Conservation (phyloP, 2,888 invertebrate species). For the Octonoba sinensis region DNA sequence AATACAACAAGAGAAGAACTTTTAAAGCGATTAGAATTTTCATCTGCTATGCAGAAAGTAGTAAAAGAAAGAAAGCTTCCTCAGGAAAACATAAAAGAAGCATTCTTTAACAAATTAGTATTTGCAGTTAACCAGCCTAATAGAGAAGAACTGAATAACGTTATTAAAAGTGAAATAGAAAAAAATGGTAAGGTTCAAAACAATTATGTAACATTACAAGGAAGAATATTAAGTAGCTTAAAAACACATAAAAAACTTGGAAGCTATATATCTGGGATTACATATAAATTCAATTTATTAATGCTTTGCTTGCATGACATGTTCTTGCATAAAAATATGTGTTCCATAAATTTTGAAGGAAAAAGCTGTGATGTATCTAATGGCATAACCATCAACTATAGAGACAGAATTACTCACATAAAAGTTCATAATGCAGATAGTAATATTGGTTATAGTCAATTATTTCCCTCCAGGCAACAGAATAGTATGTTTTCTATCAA, state of each 20-base stretch:
- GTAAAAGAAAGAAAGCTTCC: conserved; percentile 14
- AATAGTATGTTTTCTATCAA: conserved; percentile 31
- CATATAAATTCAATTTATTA: conserved; percentile 45
- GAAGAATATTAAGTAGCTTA: conserved; percentile 22
- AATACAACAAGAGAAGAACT: conserved; percentile 30
- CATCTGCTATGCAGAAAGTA: conserved; percentile 28
- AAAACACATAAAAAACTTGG: no score
- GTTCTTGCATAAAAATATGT: conserved; percentile 36
- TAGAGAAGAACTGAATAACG: conserved; percentile 10
- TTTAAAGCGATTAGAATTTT: conserved; percentile 29
- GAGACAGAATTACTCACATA: conserved; percentile 30
- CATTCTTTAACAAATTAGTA: conserved; percentile 10
- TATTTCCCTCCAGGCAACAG: conserved; percentile 29
- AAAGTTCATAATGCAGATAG: conserved; percentile 34
- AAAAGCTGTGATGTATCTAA: conserved; percentile 27
- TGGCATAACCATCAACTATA: conserved; percentile 23
- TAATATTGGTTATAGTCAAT: conserved; percentile 31
- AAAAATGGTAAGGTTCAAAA: conserved; percentile 10
- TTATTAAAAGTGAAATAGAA: conserved; percentile 11
- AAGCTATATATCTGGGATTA: no score
- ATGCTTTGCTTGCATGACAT: conserved; percentile 36
- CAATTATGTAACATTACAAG: conserved; percentile 18
- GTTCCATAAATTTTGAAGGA: conserved; percentile 32
- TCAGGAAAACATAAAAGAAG: conserved; percentile 13
- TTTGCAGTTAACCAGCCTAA: conserved; percentile 18